These are phyloP conservation scores for Drosophila nebulosa DNA, from an alignment of 1,140 invertebrate genomes.

Conservation along the genomic window DNA sequence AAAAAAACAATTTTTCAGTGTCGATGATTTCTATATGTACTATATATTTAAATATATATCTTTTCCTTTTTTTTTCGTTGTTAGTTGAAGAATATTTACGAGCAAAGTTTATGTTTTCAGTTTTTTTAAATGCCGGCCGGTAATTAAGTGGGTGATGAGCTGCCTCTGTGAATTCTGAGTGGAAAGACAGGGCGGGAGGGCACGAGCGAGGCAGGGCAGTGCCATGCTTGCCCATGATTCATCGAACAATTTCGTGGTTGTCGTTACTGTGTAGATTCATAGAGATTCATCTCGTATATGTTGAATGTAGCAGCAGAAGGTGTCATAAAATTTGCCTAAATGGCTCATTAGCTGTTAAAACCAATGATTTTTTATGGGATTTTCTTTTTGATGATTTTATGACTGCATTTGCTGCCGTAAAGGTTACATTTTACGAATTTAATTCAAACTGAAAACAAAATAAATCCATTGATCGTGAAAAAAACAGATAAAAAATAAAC, in stretches of 20 bases:
- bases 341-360: constrained; percentile 37
- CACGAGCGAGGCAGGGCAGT: neutral
- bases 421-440: neutral
- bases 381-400: constrained; percentile 30
- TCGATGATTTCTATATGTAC: neutral
- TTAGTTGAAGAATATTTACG: constrained; percentile 44
- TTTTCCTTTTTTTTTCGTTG: constrained; percentile 38
- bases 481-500: no score
- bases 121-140: constrained; percentile 64
- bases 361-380: constrained; percentile 41
- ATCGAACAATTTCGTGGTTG: constrained; percentile 12
- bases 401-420: neutral
- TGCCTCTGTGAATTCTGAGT: constrained; percentile 28
- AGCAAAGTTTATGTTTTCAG: constrained; percentile 42
- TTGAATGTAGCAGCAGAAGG: constrained; percentile 2
- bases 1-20: constrained; percentile 33
- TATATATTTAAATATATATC: neutral
- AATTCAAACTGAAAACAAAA: neutral
- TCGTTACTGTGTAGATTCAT: neutral
- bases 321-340: constrained; percentile 43
- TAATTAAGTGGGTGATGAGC: constrained; percentile 45
- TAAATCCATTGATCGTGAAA: neutral
- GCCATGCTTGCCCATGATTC: constrained; percentile 37
- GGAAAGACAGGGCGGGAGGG: neutral
- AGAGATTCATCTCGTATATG: neutral